Conservation (phyloP, 2,113 vertebrate species). For the Nicator chloris region DNA sequence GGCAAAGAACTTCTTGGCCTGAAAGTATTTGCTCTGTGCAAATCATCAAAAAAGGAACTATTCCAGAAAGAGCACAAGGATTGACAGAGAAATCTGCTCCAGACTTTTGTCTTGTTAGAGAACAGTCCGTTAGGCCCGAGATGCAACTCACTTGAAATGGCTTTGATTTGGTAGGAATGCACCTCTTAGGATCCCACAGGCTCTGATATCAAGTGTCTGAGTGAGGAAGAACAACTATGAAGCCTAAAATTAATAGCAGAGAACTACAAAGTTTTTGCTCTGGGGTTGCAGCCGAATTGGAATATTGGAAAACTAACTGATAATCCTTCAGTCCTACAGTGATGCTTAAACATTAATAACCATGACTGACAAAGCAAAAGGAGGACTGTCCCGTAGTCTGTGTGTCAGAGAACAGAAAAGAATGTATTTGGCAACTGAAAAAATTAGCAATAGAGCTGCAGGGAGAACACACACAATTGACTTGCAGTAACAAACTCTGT, state of each 20-base stretch:
- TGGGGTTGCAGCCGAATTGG: background rate
- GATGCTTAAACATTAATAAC: background rate
- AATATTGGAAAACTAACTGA: background rate
- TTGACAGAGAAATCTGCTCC: background rate
- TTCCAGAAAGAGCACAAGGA: background rate
- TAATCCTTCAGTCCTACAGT: background rate
- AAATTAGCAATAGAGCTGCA: background rate
- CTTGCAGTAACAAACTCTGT: background rate
- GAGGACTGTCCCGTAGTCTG: background rate
- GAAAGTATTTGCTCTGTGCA: constrained; percentile 1
- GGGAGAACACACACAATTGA: background rate
- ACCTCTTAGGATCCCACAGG: background rate
- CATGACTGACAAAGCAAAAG: background rate
- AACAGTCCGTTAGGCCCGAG: background rate
- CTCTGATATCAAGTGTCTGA: background rate
- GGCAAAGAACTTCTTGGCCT: background rate
- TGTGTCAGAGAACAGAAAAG: background rate
- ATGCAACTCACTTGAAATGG: background rate
- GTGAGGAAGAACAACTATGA: background rate
- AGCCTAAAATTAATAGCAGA: background rate
- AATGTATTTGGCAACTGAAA: background rate
- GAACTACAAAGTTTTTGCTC: background rate
- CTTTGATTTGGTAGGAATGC: background rate
- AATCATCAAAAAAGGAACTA: background rate
- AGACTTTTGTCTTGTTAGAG: background rate